phyloP scores from a whole-genome alignment of 1,140 invertebrate genomes.

The Drosophila paulistorum region DNA sequence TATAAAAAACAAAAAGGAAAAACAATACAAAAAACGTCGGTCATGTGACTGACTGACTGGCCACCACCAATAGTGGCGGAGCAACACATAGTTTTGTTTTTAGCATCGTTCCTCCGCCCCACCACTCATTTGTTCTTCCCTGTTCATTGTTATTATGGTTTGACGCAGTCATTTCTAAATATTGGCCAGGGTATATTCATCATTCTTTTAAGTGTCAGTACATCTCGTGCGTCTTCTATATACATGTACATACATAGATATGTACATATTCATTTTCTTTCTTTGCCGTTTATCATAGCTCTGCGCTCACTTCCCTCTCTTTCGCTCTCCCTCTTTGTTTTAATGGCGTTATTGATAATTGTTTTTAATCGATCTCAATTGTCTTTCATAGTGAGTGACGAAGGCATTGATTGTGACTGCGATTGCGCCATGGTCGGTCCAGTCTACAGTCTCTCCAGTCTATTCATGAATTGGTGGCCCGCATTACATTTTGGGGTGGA shows the following conservation, averaged over 20 bases:
- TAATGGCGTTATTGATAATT: conserved; percentile 72
- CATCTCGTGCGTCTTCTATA: background rate
- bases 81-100: conserved; percentile 22
- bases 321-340: background rate
- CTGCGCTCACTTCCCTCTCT: background rate
- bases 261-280: too few relatives aligned
- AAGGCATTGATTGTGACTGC: conserved; percentile 76
- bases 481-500: background rate
- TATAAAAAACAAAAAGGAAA: conserved; percentile 66
- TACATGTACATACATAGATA: too few relatives aligned
- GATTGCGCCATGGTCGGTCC: conserved; percentile 10
- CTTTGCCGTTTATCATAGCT: background rate
- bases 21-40: conserved; percentile 26
- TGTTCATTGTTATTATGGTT: background rate
- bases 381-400: conserved; percentile 68
- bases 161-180: conserved; percentile 17
- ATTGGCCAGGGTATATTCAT: conserved; percentile 1
- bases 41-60: conserved; percentile 58
- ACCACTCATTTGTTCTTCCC: background rate
- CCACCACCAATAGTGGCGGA: conserved; percentile 9
- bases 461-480: background rate
- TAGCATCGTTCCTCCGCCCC: conserved; percentile 23
- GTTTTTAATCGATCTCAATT: conserved; percentile 73
- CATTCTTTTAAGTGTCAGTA: background rate
- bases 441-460: background rate